These are phyloP conservation scores for Hermaeophaga mercurialis DNA, from an alignment of 2,888 invertebrate species.

Conservation along the genomic window DNA sequence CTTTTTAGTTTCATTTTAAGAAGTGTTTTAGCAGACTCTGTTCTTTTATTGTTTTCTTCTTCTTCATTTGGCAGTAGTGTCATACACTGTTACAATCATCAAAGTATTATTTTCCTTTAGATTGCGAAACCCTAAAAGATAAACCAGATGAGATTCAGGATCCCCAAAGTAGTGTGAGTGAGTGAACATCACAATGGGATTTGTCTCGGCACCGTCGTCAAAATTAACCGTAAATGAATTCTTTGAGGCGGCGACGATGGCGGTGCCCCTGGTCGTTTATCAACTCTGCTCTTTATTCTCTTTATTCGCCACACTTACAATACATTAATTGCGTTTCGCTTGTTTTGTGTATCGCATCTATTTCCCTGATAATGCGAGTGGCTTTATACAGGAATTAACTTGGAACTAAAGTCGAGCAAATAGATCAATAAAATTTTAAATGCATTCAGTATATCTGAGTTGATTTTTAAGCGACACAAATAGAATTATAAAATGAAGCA, in stretches of 20 bases:
- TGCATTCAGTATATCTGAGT: background rate
- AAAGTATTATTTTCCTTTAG: no score
- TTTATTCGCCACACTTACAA: conserved; percentile 51
- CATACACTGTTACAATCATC: no score
- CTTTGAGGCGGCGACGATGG: conserved; percentile 43
- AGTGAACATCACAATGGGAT: conserved; percentile 52
- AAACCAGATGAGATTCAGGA: background rate
- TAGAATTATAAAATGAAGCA: no score
- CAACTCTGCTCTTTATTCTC: conserved; percentile 49
- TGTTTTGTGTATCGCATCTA: conserved; percentile 35
- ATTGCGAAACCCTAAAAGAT: background rate
- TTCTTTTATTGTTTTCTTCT: no score
- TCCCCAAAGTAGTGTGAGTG: conserved; percentile 33
- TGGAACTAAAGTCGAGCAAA: background rate
- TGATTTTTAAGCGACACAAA: no score
- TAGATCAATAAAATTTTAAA: background rate
- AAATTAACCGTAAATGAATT: conserved; percentile 56
- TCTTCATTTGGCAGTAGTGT: no score
- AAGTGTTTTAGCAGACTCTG: no score
- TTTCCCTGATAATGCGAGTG: conserved; percentile 1
- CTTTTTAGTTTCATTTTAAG: no score
- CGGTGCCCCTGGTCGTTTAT: conserved; percentile 48
- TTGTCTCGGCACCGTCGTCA: conserved; percentile 52
- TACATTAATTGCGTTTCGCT: conserved; percentile 48
- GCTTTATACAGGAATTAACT: background rate